These are phyloP conservation scores for Drosophila grimshawi DNA, from an alignment of 1,140 invertebrate genomes.

Conservation along the genomic window DNA sequence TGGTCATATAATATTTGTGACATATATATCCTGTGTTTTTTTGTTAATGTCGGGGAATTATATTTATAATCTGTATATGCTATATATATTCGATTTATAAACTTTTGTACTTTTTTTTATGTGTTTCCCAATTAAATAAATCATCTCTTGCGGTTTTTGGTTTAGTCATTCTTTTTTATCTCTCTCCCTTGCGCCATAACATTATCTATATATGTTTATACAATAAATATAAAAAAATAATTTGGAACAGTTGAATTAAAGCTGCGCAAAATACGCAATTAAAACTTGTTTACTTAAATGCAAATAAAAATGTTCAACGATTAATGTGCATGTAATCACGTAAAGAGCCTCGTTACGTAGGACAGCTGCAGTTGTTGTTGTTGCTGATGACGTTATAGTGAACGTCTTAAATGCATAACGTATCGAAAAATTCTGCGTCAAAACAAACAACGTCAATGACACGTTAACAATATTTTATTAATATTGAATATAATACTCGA, in stretches of 20 bases:
- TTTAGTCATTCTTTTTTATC: conserved; percentile 11
- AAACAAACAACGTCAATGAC: conserved; percentile 22
- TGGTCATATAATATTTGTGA: neutral
- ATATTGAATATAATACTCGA: conserved; percentile 56
- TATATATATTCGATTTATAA: neutral
- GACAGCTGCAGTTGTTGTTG: conserved; percentile 4
- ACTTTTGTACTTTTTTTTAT: neutral
- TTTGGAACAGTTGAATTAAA: conserved; percentile 12
- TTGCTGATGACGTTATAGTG: conserved; percentile 11
- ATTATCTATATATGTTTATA: conserved; percentile 41
- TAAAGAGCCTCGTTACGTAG: neutral
- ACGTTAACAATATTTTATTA: conserved; percentile 49
- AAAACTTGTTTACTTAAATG: neutral
- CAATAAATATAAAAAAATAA: conserved; percentile 56
- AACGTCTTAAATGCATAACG: conserved; percentile 21
- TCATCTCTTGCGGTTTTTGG: conserved; percentile 9
- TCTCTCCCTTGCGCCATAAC: neutral
- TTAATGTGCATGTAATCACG: conserved; percentile 5
- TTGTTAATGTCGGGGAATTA: neutral
- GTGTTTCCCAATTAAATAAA: conserved; percentile 41
- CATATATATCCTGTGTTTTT: neutral
- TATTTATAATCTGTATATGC: neutral
- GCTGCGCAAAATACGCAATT: conserved; percentile 15
- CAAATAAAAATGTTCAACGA: neutral
- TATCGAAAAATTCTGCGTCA: conserved; percentile 8